Base-by-base conservation (phyloP, 1,140 invertebrate species). In the Goniozus legneri region DNA sequence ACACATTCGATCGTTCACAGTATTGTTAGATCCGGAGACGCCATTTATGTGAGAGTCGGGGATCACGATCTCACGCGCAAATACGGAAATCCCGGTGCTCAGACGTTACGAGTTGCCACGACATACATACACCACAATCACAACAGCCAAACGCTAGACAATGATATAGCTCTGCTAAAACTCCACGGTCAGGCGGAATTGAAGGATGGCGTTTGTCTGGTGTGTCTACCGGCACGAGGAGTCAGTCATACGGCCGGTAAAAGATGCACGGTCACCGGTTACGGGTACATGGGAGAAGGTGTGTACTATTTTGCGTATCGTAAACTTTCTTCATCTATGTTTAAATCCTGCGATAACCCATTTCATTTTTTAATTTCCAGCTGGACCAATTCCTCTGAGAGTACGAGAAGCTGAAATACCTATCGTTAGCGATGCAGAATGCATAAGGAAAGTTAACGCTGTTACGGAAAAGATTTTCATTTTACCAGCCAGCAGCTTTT, bases 91-190 rank as follows among this genome's bases (percentile, higher is more conserved):
- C 88, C 89, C 0, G 88, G 88, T 2, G 92, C 91, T 0, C 91
- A 95, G 73, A 95, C 92, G 0, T 76, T 93, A 12, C 76, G 89
- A 14, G 90, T 95, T 3, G 88, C 88, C 16, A 94, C 91, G 12
- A 95, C 92, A 0, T 96, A 96, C 68, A 95, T 96, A 35, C 94
- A 97, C 69, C 92, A 95, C 59, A 95, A 96, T 72, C 95, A 97
- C 76, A 95, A 97, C 69, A 92, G 89, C 51, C 91, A 95, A 71
- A 97, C 94, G 0, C 76, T 97, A 50, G 93, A 97, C 66, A 96
- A 97, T 64, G 95, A 97, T 64, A 95, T 98, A 52, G 95, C 95
- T 0, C 68, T 98, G 8, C 76, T 98, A 6, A 96, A 95, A 68
- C 81, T 98, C 4, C 85, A 92, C 54, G 88, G 89, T 0, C 91